Conservation (phyloP, 2,113 vertebrate genomes). For the Heliornis fulica region DNA sequence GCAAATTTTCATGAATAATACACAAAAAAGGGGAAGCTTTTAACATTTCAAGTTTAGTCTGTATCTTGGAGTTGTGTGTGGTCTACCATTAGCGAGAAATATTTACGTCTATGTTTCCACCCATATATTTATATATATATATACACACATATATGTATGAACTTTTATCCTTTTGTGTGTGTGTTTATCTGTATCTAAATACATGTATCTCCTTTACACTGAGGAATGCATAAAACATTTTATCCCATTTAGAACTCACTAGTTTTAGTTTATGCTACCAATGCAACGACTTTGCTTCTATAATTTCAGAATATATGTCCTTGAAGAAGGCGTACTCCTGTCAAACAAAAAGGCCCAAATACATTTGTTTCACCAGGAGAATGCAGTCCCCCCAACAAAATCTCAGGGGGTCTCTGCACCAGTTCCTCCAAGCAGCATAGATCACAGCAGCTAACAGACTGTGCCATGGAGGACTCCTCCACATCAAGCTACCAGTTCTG, state of each 20-base stretch:
- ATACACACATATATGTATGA: background rate
- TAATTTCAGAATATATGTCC: background rate
- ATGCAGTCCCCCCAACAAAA: background rate
- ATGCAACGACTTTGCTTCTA: background rate
- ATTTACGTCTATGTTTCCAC: background rate
- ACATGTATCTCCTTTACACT: background rate
- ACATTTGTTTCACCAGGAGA: background rate
- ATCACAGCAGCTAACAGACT: background rate
- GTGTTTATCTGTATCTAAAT: too few relatives aligned
- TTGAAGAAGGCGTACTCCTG: background rate
- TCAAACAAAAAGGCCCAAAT: background rate
- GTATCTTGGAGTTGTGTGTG: background rate
- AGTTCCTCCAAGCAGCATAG: background rate
- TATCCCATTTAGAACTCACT: background rate
- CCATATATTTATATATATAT: rapidly evolving
- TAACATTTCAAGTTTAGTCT: background rate
- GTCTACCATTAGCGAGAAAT: background rate
- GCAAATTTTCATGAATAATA: background rate
- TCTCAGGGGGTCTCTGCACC: background rate
- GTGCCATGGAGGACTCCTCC: background rate
- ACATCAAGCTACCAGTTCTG: background rate
- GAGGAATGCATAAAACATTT: background rate
- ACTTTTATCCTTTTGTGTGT: background rate
- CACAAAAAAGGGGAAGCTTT: background rate
- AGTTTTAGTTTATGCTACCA: background rate